Base-by-base conservation (phyloP, 2,797 vertebrate species). In the Paramormyrops hopkinsi region DNA sequence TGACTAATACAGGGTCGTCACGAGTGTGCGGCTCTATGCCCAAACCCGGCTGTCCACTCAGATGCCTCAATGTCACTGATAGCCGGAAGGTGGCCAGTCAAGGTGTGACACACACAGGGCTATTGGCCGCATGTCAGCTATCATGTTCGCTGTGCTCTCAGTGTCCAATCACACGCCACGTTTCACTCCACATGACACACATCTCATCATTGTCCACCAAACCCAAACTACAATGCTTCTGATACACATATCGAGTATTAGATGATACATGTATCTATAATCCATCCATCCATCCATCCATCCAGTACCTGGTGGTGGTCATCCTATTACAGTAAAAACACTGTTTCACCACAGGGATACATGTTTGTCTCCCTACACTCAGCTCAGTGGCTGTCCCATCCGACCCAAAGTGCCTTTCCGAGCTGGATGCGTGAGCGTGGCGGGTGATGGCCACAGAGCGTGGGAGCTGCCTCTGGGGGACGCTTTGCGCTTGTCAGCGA, bases 51-150 rank as follows among this genome's bases (percentile, higher is more conserved):
- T 90, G 89, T 91, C 46, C 89, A 91, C 91, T 89, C 89, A 88
- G 86, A 90, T 54, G 9, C 88, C 89, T 92, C 92, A 92, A 91
- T 91, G 84, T 91, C 92, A 91, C 79, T 59, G 89, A 88, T 87
- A 41, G 90, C 92, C 89, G 89, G 90, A 50, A 86, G 89, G 92
- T 83, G 90, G 91, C 89, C 90, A 48, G 91, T 79, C 88, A 88
- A 88, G 91, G 91, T 91, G 90, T 92, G 90, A 90, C 90, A 59
- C 50, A 90, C 87, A 88, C 44, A 33, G n/a, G 25, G 41, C 44
- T 25, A 65, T 86, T 91, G 79, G 50, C 85, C 51, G 89, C 89
- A 87, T 90, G 87, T 91, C 90, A 89, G 89, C 89, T 89, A 2
- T 88, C 50, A 19, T 22, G 19, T 12, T 9, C 8, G 37, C 54